Evolutionary conservation across 1,140 invertebrate species (phyloP), one percentile per base, ranked within the genome.

Genomic region (Chironomus tepperi): DNA sequence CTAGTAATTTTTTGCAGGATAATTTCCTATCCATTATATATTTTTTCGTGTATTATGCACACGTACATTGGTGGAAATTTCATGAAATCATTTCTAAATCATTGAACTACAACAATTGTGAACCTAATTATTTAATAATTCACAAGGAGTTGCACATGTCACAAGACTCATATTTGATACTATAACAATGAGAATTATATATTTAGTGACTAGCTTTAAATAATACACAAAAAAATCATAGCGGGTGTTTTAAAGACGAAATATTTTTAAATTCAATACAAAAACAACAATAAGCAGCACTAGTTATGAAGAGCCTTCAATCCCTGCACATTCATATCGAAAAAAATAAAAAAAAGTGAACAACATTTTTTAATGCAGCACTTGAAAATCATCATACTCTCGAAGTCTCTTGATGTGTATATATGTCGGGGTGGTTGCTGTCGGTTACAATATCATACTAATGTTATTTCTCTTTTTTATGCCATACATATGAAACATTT

Each of bases 81-180:
- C 5, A 34, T 34, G 5, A 34, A 34, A 34, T 57, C 47, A 57
- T 70, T 70, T 70, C 65, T 16, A 70, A 18, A 70, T 19, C 19
- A 70, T 18, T 70, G 19, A 21, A 18, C 19, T 9, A 70, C 10
- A 70, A 70, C 65, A 70, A 70, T 70, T 70, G 65, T 7, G 9
- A 15, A 70, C 65, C 65, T 70, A 70, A 70, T 70, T 70, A 70
- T 70, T 70, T 70, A 70, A 70, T 70, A 70, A 70, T 70, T 70
- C 16, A 70, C 65, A 70, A 70, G 16, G 65, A 70, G 16, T 19
- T 70, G 65, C 65, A 70, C 65, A 70, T 70, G 65, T 70, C 65
- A 70, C 24, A 34, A 34, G n/a, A 57, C 7, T n/a, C 47, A n/a
- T 57, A 57, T 57, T n/a, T n/a, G 10, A 12, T 57, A 57, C 47